Percentiles rank a stretch among this genome's conserved stretches.
These are phyloP conservation scores for Trachymyrmex septentrionalis DNA, from an alignment of 1,140 invertebrate species.

Conservation along the genomic window DNA sequence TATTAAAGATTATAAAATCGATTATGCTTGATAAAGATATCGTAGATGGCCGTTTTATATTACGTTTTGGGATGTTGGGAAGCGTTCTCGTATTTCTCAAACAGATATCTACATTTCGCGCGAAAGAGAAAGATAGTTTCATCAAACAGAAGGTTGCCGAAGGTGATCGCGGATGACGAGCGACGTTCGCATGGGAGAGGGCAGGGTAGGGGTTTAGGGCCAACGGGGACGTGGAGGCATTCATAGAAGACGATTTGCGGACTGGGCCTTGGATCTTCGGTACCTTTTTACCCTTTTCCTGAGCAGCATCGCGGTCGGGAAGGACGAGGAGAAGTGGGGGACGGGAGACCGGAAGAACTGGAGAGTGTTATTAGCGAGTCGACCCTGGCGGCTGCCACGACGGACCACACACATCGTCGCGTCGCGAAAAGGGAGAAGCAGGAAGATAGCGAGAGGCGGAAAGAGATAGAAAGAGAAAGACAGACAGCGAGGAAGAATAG, in stretches of 20 bases:
- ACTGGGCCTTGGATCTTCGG: conserved; percentile 76
- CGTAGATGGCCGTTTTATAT: neutral
- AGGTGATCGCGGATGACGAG: conserved; percentile 74
- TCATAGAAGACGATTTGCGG: conserved; percentile 83
- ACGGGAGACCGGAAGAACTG: conserved; percentile 64
- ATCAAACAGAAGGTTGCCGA: conserved; percentile 43
- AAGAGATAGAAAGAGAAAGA: conserved; percentile 41
- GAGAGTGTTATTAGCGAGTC: conserved; percentile 84
- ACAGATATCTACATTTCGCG: neutral
- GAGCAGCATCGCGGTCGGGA: conserved; percentile 52
- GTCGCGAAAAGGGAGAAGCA: conserved; percentile 71
- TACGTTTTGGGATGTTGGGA: neutral
- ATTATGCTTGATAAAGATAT: neutral
- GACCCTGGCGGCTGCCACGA: conserved; percentile 83
- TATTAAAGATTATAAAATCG: neutral
- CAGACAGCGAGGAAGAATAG: conserved; percentile 28
- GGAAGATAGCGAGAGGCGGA: conserved; percentile 57
- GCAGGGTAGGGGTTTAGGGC: conserved; percentile 49
- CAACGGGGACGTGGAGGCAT: conserved; percentile 73
- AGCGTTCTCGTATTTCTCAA: conserved; percentile 3
- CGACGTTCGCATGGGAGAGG: conserved; percentile 61
- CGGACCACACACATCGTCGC: conserved; percentile 84
- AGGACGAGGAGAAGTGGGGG: conserved; percentile 49
- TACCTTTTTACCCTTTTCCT: conserved; percentile 80
- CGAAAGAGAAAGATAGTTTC: neutral